These are phyloP conservation scores for Bactericera cockerelli DNA, from an alignment of 1,140 invertebrate genomes.

Conservation along the genomic window DNA sequence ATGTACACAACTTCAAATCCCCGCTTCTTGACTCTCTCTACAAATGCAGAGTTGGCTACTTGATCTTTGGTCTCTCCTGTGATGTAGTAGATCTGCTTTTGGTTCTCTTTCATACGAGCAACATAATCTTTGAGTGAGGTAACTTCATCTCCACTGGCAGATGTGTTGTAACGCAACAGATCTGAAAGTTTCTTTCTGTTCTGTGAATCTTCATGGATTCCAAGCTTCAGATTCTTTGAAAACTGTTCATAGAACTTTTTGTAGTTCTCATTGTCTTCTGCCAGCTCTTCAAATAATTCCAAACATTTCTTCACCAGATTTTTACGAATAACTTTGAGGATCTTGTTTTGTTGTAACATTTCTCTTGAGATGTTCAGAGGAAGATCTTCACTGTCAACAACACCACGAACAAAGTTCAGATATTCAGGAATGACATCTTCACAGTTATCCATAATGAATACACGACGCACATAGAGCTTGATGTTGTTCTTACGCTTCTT, in stretches of 20 bases:
- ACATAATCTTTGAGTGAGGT: slow-evolving; percentile 92
- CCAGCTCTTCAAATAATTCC: slow-evolving; percentile 87
- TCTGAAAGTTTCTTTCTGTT: slow-evolving; percentile 90
- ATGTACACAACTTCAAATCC: slow-evolving; percentile 98
- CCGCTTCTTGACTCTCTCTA: slow-evolving; percentile 91
- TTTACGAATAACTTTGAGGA: slow-evolving; percentile 94
- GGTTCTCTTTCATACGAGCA: slow-evolving; percentile 93
- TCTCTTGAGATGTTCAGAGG: slow-evolving; percentile 97
- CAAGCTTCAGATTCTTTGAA: slow-evolving; percentile 92
- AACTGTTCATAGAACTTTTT: slow-evolving; percentile 99
- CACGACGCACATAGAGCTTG: slow-evolving; percentile 88
- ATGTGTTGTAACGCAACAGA: slow-evolving; percentile 82
- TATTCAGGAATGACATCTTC: slow-evolving; percentile 97
- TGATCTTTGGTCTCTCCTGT: slow-evolving; percentile 90
- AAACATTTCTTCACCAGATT: slow-evolving; percentile 98
- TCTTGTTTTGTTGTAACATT: slow-evolving; percentile 97
- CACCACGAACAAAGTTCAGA: slow-evolving; percentile 90
- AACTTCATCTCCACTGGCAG: slow-evolving; percentile 82
- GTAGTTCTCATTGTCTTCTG: slow-evolving; percentile 93
- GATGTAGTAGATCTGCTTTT: slow-evolving; percentile 97
- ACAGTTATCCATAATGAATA: slow-evolving; percentile 99
- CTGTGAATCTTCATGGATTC: slow-evolving; percentile 91
- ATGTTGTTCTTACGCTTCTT: slow-evolving; percentile 98
- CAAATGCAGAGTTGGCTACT: slow-evolving; percentile 91
- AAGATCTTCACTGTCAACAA: slow-evolving; percentile 95